Percentiles rank a stretch among this genome's conserved stretches.
Evolutionary conservation across 2,797 vertebrate species (phyloP).

Genomic region (Gouania willdenowi): DNA sequence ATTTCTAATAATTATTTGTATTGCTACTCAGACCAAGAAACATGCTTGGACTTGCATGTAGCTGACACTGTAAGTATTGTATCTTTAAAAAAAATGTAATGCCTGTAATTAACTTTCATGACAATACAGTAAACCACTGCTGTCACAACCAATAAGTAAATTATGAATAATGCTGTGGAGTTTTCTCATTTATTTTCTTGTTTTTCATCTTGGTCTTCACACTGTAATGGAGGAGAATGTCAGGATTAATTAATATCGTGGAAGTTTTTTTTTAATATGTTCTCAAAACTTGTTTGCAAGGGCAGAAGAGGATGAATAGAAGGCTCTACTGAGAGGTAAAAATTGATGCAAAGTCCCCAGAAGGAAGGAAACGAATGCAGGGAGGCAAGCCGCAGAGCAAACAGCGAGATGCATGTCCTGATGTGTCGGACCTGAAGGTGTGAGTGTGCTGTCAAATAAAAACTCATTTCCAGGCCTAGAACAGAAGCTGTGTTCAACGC

Average conservation of each 20-base stretch:
- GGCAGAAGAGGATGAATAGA: constrained; percentile 18
- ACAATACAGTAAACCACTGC: constrained; percentile 19
- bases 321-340: constrained; percentile 8
- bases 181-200: constrained; percentile 48
- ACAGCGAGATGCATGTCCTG: constrained; percentile 19
- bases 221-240: constrained; percentile 52
- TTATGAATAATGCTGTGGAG: constrained; percentile 35
- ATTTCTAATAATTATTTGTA: too few relatives aligned
- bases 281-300: constrained; percentile 19
- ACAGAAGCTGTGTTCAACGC: constrained; percentile 62
- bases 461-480: constrained; percentile 53
- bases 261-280: too few relatives aligned
- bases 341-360: constrained; percentile 14
- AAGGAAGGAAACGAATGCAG: constrained; percentile 30
- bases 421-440: constrained; percentile 32
- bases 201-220: constrained; percentile 65
- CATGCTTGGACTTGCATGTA: neutral
- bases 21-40: too few relatives aligned
- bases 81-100: constrained; percentile 4
- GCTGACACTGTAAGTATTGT: neutral
- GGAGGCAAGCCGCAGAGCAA: constrained; percentile 25
- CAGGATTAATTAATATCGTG: constrained; percentile 56
- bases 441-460: constrained; percentile 46
- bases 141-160: constrained; percentile 29
- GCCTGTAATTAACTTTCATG: constrained; percentile 9